Conservation (phyloP, 2,113 vertebrate species). For the Xiphophorus couchianus region DNA sequence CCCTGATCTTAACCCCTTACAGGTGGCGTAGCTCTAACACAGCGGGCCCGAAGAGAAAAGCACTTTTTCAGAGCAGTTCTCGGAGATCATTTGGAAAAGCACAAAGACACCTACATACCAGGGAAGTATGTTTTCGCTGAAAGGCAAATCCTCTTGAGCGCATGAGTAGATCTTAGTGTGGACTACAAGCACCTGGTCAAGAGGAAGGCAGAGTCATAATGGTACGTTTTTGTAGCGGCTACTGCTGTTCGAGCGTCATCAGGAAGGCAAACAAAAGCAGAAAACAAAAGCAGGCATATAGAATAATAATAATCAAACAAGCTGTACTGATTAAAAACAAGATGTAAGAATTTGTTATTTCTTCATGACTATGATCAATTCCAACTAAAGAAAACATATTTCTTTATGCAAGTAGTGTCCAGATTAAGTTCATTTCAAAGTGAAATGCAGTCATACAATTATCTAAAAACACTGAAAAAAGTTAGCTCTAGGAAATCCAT, state of each 20-base stretch:
- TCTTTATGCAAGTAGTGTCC: not conserved
- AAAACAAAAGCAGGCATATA: not conserved
- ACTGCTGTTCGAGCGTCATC: not conserved
- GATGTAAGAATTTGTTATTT: not conserved
- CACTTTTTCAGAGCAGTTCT: conserved; percentile 33
- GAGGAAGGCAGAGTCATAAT: conserved; percentile 16
- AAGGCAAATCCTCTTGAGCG: conserved; percentile 50
- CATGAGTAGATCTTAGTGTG: conserved; percentile 19
- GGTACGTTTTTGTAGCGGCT: conserved; percentile 13
- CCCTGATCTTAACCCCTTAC: conserved; percentile 65
- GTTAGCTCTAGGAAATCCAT: too few relatives aligned
- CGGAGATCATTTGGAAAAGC: conserved; percentile 36
- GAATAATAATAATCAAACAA: not conserved
- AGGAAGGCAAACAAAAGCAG: conserved; percentile 15
- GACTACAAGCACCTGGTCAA: conserved; percentile 45
- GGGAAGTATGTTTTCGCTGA: conserved; percentile 33
- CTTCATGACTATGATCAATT: not conserved
- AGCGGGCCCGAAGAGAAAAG: conserved; percentile 42
- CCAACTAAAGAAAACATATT: not conserved
- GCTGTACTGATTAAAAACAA: too few relatives aligned
- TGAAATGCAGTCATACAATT: not conserved
- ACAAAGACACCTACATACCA: conserved; percentile 49
- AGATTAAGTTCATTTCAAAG: not conserved
- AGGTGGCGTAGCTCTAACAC: conserved; percentile 60
- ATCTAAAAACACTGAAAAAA: not conserved